Conservation (phyloP, 2,888 invertebrate genomes). For the Mellilla xanthometata region DNA sequence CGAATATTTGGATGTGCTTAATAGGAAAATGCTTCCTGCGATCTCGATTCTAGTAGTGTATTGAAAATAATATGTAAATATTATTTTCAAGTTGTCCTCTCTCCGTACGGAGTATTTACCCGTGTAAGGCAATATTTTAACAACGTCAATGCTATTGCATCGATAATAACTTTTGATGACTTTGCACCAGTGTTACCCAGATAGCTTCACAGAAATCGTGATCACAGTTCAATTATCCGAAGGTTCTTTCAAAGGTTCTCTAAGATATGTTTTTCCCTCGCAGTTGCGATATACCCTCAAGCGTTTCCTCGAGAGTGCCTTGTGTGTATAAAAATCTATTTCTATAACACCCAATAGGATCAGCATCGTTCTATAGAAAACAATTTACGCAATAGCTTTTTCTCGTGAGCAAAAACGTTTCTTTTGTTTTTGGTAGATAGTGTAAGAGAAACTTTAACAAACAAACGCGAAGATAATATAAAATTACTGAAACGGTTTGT, state of each 20-base stretch:
- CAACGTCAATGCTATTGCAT: no score
- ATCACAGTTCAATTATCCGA: constrained; percentile 16
- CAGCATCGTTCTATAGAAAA: constrained; percentile 19
- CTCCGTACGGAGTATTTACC: no score
- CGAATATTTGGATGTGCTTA: constrained; percentile 27
- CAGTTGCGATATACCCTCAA: constrained; percentile 38
- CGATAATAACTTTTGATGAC: not conserved
- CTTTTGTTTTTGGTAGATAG: constrained; percentile 2
- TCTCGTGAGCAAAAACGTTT: constrained; percentile 3
- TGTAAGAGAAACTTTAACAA: not conserved
- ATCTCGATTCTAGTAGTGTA: constrained; percentile 1
- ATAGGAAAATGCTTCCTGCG: constrained; percentile 16
- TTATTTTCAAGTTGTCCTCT: no score
- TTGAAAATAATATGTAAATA: not conserved
- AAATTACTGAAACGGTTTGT: no score
- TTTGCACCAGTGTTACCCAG: not conserved
- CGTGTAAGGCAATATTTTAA: no score
- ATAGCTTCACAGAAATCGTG: not conserved
- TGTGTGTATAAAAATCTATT: constrained; percentile 23
- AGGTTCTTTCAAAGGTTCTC: constrained; percentile 14
- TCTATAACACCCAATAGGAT: constrained; percentile 25
- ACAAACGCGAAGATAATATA: not conserved
- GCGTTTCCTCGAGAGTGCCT: constrained; percentile 31
- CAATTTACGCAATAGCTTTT: constrained; percentile 16
- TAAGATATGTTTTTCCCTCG: constrained; percentile 32